A percentile compares a stretch with the other conserved stretches of the same genome.
Conservation (phyloP, 2,888 invertebrate species). For the Neria commutata region DNA sequence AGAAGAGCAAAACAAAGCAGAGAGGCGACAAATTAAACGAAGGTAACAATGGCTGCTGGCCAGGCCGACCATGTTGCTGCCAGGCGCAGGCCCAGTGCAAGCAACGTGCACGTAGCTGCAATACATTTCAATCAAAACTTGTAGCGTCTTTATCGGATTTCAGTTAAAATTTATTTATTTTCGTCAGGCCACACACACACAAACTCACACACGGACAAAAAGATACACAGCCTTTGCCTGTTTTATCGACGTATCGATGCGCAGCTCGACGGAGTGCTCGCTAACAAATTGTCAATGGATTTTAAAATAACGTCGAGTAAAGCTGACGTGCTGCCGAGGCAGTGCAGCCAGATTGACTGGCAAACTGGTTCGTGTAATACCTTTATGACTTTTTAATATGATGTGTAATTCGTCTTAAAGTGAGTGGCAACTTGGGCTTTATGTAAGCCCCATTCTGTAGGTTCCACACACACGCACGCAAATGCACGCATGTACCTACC, state of each 20-base stretch:
- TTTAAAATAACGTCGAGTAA: slow-evolving; percentile 11
- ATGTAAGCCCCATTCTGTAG: background rate
- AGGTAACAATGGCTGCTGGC: too few species aligned
- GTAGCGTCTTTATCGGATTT: slow-evolving; percentile 21
- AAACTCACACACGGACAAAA: background rate
- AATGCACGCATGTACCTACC: background rate
- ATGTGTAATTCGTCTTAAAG: background rate
- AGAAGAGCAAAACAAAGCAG: background rate
- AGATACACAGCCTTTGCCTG: slow-evolving; percentile 12
- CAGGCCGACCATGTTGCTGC: background rate
- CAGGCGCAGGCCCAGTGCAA: background rate
- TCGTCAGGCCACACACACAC: slow-evolving; percentile 4
- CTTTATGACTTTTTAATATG: background rate
- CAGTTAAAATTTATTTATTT: slow-evolving; percentile 20
- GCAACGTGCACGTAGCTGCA: background rate
- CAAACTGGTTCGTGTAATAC: too few species aligned
- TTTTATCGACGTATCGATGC: slow-evolving; percentile 16
- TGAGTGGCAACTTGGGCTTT: background rate
- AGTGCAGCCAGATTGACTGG: too few species aligned
- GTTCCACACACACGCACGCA: background rate
- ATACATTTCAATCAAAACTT: slow-evolving; percentile 4
- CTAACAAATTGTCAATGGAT: slow-evolving; percentile 30
- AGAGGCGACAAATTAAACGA: slow-evolving; percentile 3
- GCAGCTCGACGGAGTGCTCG: too few species aligned
- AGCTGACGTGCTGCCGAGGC: background rate